Evolutionary conservation across 2,113 vertebrate genomes (phyloP).

Genomic region (Ailuropoda melanoleuca): DNA sequence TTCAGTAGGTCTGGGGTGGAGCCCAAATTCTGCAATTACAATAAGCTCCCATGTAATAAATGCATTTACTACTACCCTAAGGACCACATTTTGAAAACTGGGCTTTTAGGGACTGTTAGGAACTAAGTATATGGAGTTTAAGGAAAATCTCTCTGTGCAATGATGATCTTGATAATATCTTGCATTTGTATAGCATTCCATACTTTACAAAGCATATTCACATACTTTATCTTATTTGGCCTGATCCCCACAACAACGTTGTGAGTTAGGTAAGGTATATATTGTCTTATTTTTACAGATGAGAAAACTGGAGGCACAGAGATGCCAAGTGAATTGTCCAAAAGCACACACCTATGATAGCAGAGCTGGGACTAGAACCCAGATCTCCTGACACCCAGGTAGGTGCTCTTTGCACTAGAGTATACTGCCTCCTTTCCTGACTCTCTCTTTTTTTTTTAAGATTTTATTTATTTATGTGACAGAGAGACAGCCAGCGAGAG

Average conservation of each 20-base stretch:
- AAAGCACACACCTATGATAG: not conserved
- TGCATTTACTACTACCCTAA: not conserved
- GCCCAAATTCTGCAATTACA: slow-evolving; percentile 5
- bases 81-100: slow-evolving; percentile 7
- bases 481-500: too few species aligned
- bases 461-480: too few species aligned
- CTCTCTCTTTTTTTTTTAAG: too few species aligned
- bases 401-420: not conserved
- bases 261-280: not conserved
- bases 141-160: slow-evolving; percentile 29
- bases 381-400: not conserved
- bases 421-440: not conserved
- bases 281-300: not conserved
- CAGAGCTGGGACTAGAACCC: not conserved
- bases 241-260: slow-evolving; percentile 1
- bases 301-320: slow-evolving; percentile 34
- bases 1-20: not conserved
- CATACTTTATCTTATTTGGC: not conserved
- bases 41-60: not conserved
- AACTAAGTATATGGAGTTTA: not conserved
- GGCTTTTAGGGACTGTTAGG: not conserved
- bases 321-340: not conserved
- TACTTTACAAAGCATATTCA: not conserved
- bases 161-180: slow-evolving; percentile 10
- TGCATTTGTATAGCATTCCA: not conserved